Evolutionary conservation across 2,797 vertebrate genomes (phyloP).

Genomic region (Urocyon cinereoargenteus): DNA sequence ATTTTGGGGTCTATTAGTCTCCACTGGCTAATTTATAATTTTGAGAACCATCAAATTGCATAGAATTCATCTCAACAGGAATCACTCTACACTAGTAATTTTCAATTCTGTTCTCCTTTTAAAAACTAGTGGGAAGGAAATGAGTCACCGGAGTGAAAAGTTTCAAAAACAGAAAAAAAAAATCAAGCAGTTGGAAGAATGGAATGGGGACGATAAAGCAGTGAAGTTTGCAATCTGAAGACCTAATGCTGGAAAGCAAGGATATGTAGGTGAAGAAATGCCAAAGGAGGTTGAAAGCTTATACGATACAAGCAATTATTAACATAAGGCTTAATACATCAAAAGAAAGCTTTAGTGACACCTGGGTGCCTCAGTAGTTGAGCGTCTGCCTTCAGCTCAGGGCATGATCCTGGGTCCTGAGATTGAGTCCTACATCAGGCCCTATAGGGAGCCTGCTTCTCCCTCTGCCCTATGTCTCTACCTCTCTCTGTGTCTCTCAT

Average conservation of each 20-base stretch:
- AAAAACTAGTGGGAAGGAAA: background rate
- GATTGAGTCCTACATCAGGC: too few relatives aligned
- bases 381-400: too few relatives aligned
- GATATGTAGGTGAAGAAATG: background rate
- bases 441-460: too few relatives aligned
- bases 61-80: background rate
- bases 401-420: too few relatives aligned
- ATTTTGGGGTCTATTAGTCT: background rate
- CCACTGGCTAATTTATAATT: background rate
- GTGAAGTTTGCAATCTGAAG: background rate
- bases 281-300: background rate
- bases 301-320: background rate
- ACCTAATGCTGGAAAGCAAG: background rate
- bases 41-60: background rate
- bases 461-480: too few relatives aligned
- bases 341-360: background rate
- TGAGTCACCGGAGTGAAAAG: background rate
- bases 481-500: too few relatives aligned
- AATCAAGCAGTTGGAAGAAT: background rate
- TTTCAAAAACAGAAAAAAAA: background rate
- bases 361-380: too few relatives aligned
- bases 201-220: background rate
- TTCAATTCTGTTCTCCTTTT: background rate
- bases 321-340: background rate
- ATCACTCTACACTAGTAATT: background rate